These are phyloP conservation scores for Ariopsis seemanni DNA, from an alignment of 2,113 vertebrate genomes.

Conservation along the genomic window DNA sequence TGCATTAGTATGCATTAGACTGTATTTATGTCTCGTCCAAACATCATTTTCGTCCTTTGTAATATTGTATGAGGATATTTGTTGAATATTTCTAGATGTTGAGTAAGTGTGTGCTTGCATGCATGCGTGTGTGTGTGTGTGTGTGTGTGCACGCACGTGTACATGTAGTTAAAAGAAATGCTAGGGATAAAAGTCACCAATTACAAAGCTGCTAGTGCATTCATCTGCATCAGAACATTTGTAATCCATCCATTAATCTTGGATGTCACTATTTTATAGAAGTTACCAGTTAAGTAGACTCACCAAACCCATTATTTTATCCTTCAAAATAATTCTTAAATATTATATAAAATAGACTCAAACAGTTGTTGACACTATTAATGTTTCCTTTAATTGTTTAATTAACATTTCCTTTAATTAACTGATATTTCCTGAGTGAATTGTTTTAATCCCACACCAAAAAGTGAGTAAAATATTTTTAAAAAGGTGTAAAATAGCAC, in stretches of 20 bases:
- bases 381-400: not conserved
- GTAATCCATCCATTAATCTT: not conserved
- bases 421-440: not conserved
- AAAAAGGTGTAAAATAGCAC: not conserved
- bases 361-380: not conserved
- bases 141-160: not conserved
- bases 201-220: not conserved
- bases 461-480: not conserved
- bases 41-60: slow-evolving; percentile 6
- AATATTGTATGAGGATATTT: not conserved
- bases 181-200: not conserved
- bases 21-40: not conserved
- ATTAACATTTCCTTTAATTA: not conserved
- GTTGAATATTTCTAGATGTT: not conserved
- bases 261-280: not conserved
- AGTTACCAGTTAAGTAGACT: not conserved
- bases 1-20: not conserved
- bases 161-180: not conserved
- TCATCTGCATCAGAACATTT: not conserved
- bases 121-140: slow-evolving; percentile 16
- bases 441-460: not conserved
- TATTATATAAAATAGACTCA: not conserved
- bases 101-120: not conserved
- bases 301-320: not conserved
- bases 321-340: not conserved